Percentiles rank a stretch among this genome's conserved stretches.
Conservation (phyloP, 2,797 vertebrate species). For the Crypturellus tataupa region DNA sequence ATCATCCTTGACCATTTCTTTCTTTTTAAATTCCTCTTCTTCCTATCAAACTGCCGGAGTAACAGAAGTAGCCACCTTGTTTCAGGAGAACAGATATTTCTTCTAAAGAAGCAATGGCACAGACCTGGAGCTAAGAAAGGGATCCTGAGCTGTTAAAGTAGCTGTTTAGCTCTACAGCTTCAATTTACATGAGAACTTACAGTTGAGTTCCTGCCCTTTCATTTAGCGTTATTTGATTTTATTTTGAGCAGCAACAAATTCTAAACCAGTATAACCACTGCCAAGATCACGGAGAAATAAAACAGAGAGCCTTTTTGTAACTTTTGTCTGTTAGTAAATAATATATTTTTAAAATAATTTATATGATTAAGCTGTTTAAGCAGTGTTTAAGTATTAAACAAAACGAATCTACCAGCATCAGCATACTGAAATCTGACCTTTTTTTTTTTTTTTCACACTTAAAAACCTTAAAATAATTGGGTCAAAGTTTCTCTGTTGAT, state of each 20-base stretch:
- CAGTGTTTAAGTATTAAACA: background rate
- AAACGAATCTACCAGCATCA: conserved; percentile 33
- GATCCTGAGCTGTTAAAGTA: background rate
- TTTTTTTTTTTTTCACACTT: conserved; percentile 73
- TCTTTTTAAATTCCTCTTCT: background rate
- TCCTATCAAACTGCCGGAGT: background rate
- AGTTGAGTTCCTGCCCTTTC: background rate
- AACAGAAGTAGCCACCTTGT: background rate
- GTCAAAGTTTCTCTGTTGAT: conserved; percentile 71
- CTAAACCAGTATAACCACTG: background rate
- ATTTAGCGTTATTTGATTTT: background rate
- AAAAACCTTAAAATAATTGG: conserved; percentile 76
- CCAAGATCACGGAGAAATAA: background rate
- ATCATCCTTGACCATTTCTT: background rate
- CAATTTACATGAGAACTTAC: rapidly evolving
- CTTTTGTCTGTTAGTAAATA: background rate
- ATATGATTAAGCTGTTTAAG: background rate
- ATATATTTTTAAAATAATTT: conserved; percentile 16
- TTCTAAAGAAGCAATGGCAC: background rate
- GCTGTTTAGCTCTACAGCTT: background rate
- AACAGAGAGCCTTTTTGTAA: background rate
- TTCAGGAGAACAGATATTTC: background rate
- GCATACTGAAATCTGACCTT: conserved; percentile 59
- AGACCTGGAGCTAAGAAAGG: background rate
- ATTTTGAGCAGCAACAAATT: background rate